A percentile compares a stretch with the other conserved stretches of the same genome.
Evolutionary conservation across 2,888 invertebrate species (phyloP).

Genomic region (Cosmia pyralina): DNA sequence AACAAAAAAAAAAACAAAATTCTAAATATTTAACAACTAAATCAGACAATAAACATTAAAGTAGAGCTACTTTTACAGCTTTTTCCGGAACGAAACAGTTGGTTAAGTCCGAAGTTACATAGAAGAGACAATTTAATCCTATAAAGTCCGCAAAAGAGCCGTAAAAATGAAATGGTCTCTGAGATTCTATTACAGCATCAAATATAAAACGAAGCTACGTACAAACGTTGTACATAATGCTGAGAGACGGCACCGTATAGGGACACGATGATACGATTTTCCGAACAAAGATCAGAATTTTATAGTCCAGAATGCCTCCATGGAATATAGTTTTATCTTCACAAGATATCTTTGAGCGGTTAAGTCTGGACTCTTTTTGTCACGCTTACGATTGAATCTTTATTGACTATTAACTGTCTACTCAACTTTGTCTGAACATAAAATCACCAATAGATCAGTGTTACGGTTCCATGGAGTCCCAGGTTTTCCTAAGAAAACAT

Average conservation of each 20-base stretch:
- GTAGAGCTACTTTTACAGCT: conserved; percentile 10
- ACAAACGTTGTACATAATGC: conserved; percentile 37
- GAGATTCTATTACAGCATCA: conserved; percentile 59
- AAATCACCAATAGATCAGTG: background rate
- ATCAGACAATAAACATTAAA: conserved; percentile 15
- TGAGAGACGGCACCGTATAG: conserved; percentile 21
- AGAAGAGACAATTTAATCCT: conserved; percentile 59
- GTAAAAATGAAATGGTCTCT: conserved; percentile 57
- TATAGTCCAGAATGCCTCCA: conserved; percentile 42
- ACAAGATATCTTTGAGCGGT: conserved; percentile 35
- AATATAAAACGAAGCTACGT: conserved; percentile 37
- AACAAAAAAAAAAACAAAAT: no score
- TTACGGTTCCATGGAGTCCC: no score
- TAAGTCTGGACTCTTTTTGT: conserved; percentile 16
- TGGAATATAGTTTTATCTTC: conserved; percentile 55
- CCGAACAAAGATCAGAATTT: conserved; percentile 45
- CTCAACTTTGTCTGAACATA: background rate
- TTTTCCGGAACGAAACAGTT: conserved; percentile 18
- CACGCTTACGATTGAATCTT: conserved; percentile 28
- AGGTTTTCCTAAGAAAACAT: no score
- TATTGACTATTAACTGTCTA: conserved; percentile 26
- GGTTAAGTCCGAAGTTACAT: conserved; percentile 41
- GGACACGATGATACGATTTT: conserved; percentile 22
- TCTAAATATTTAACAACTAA: background rate
- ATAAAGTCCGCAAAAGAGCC: conserved; percentile 53